These are phyloP conservation scores for Danio jaintianensis DNA, from an alignment of 2,797 vertebrate species.

Conservation along the genomic window DNA sequence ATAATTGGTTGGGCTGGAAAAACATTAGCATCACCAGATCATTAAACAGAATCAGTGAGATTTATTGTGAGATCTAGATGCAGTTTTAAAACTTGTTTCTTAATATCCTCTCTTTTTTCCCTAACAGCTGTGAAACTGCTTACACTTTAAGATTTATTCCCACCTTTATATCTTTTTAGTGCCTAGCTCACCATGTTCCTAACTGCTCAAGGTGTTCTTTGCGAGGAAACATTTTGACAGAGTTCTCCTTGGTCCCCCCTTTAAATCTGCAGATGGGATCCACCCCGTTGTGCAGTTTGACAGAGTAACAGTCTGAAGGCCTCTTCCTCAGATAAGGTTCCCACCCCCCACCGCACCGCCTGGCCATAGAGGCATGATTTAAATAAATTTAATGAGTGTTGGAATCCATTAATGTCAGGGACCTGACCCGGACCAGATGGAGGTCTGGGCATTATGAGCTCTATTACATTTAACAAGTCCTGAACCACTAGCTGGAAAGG, in stretches of 20 bases:
- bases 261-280: conserved; percentile 28
- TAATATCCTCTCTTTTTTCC: not conserved
- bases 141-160: not conserved
- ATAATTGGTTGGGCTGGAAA: not conserved
- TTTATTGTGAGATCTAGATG: not conserved
- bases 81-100: conserved; percentile 2
- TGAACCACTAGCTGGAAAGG: conserved; percentile 57
- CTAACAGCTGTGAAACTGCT: conserved; percentile 23
- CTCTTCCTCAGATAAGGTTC: conserved; percentile 34
- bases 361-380: conserved; percentile 52
- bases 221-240: conserved; percentile 32
- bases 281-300: conserved; percentile 51
- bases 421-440: conserved; percentile 62
- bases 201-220: conserved; percentile 38
- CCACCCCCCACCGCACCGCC: not conserved
- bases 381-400: conserved; percentile 62
- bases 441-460: conserved; percentile 53
- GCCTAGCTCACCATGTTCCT: conserved; percentile 22
- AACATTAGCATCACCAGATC: conserved; percentile 8
- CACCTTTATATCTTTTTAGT: conserved; percentile 12
- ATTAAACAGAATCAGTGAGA: not conserved
- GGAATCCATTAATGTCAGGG: conserved; percentile 62
- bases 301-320: conserved; percentile 32
- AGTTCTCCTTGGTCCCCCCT: conserved; percentile 8
- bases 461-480: conserved; percentile 66